Percentiles rank a stretch among this genome's conserved stretches.
Evolutionary conservation across 2,113 vertebrate genomes (phyloP).

Genomic region (Hydrolagus affinis): DNA sequence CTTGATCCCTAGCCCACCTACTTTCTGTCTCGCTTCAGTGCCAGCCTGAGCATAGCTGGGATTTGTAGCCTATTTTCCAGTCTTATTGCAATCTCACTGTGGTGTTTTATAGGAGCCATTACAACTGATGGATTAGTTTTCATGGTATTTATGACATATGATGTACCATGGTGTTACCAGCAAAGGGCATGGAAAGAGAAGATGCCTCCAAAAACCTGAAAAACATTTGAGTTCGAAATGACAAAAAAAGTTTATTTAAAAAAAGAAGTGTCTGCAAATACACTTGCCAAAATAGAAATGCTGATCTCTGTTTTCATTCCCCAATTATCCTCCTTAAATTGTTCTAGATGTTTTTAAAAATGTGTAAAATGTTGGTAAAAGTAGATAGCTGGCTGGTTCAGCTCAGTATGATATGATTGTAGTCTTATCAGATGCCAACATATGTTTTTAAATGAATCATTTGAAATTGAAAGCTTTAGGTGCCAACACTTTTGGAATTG

Average conservation of each 20-base stretch:
- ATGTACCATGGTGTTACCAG: slow-evolving; percentile 46
- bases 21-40: slow-evolving; percentile 77
- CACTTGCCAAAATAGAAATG: slow-evolving; percentile 46
- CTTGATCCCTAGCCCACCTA: slow-evolving; percentile 63
- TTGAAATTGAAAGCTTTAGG: not conserved
- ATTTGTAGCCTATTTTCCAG: slow-evolving; percentile 81
- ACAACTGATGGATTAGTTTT: slow-evolving; percentile 73
- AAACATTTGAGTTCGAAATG: slow-evolving; percentile 56
- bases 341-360: not conserved
- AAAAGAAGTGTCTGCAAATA: slow-evolving; percentile 47
- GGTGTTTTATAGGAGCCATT: slow-evolving; percentile 78
- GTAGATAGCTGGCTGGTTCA: not conserved
- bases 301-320: slow-evolving; percentile 40
- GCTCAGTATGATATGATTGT: not conserved
- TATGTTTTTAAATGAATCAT: not conserved
- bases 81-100: slow-evolving; percentile 68
- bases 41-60: slow-evolving; percentile 69
- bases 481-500: not conserved
- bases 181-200: slow-evolving; percentile 23
- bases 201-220: slow-evolving; percentile 51
- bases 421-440: not conserved
- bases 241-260: slow-evolving; percentile 36
- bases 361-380: not conserved
- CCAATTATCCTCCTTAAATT: slow-evolving; percentile 37
- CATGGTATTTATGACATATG: slow-evolving; percentile 68